Base-by-base conservation (phyloP, 2,113 vertebrate genomes). In the Bubalus kerabau region DNA sequence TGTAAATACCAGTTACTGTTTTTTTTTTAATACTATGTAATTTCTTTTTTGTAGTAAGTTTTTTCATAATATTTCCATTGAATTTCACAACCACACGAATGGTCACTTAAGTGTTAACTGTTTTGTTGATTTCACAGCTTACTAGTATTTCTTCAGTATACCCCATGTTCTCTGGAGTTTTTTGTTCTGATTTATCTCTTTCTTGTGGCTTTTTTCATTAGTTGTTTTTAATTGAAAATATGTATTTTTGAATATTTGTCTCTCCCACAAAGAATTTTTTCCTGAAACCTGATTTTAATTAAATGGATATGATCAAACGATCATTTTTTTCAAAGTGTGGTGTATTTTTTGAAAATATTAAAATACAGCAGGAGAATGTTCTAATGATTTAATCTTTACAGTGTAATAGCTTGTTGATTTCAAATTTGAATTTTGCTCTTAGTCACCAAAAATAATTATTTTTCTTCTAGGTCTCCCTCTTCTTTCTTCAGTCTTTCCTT, bases 201-300 rank as follows among this genome's bases (percentile, higher is more conserved):
- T 54, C 52, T 43, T 86, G 14, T 59, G 57, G 26, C 54, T 80
- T 67, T 92, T 93, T 76, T 89, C 32, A 46, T 91, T 86, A 30
- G 14, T 82, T 50, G 21, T 78, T 95, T 84, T 89, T 85, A 43
- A 71, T 52, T 89, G 36, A 95, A 64, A 74, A 59, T 82, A 57
- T 13, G 1, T 81, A 7, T 80, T 87, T 87, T 91, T 96, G 8
- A 67, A 21, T 97, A n/a, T 89, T 94, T 88, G 2, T 78, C 21
- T 89, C 10, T 60, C 28, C 67, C 78, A 48, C 12, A 54, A 96
- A 83, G 40, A 46, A 84, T 54, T 78, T 94, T 93, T 88, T 78
- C 43, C 57, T 71, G n/a, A 89, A 94, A 86, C 14, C 48, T 85
- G 67, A 71, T 92, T 89, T 96, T 96, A 46, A 71, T 88, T 94